phyloP scores from a whole-genome alignment of 2,888 invertebrate species.

The Drosophila mercatorum region DNA sequence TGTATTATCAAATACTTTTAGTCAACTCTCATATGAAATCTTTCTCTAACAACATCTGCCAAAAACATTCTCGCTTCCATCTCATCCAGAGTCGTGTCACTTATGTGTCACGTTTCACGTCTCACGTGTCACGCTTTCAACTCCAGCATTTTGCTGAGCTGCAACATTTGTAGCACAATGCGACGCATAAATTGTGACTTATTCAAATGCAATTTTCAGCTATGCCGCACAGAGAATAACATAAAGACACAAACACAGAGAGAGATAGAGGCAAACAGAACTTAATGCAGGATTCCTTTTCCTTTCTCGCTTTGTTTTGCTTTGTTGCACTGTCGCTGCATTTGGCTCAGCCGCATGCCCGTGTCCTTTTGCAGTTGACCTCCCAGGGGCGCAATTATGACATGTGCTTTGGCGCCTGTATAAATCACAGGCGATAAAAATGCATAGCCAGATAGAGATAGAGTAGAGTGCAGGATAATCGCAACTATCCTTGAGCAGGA shows the following conservation, averaged over 20 bases:
- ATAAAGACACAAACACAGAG: not conserved
- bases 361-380: slow-evolving; percentile 56
- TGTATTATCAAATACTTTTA: not conserved
- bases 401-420: slow-evolving; percentile 31
- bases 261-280: not conserved
- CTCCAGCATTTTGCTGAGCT: slow-evolving; percentile 1
- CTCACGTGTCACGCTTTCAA: slow-evolving; percentile 2
- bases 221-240: slow-evolving; percentile 17
- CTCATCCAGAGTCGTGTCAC: not conserved
- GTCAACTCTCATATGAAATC: not conserved
- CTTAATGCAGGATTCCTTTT: slow-evolving; percentile 20
- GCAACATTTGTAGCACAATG: slow-evolving; percentile 20
- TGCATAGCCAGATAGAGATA: slow-evolving; percentile 40
- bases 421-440: slow-evolving; percentile 49
- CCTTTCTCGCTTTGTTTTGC: slow-evolving; percentile 5
- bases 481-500: slow-evolving; percentile 33
- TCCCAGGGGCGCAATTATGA: slow-evolving; percentile 62
- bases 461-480: slow-evolving; percentile 23
- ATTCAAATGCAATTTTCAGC: slow-evolving; percentile 61
- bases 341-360: slow-evolving; percentile 29
- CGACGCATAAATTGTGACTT: slow-evolving; percentile 48
- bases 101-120: not conserved
- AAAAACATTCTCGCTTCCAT: not conserved
- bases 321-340: slow-evolving; percentile 13
- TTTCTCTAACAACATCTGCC: not conserved